These are phyloP conservation scores for Oligia strigilis DNA, from an alignment of 2,888 invertebrate species.

Conservation along the genomic window DNA sequence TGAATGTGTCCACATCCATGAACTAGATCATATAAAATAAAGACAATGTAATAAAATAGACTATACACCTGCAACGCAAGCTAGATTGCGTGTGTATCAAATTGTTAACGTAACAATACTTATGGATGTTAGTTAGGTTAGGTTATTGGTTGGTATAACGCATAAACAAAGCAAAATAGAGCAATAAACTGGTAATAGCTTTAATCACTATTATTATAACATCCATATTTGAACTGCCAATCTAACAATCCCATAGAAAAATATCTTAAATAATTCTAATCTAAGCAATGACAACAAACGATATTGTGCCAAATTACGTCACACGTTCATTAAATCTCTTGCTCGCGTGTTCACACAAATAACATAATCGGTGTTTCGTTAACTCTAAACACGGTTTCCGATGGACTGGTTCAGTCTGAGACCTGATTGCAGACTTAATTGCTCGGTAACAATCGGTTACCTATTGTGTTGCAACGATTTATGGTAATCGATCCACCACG, in stretches of 20 bases:
- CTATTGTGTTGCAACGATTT: conserved; percentile 41
- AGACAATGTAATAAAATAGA: conserved; percentile 7
- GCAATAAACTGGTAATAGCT: not conserved
- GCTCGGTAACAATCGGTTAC: conserved; percentile 61
- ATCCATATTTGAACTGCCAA: not conserved
- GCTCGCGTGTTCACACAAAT: conserved; percentile 54
- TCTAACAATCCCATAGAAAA: not conserved
- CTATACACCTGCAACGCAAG: conserved; percentile 5
- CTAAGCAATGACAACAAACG: conserved; percentile 15
- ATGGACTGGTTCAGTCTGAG: conserved; percentile 56
- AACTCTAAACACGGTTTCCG: conserved; percentile 63
- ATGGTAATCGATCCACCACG: conserved; percentile 53
- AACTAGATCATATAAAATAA: conserved; percentile 28
- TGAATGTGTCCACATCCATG: conserved; percentile 5
- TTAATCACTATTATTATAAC: not conserved
- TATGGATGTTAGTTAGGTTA: not conserved
- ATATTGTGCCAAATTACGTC: conserved; percentile 46
- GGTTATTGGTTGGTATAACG: not conserved
- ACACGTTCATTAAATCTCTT: conserved; percentile 45
- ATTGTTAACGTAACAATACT: conserved; percentile 30
- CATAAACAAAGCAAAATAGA: not conserved
- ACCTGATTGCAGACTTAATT: conserved; percentile 61
- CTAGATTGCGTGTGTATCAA: conserved; percentile 30
- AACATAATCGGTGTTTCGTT: conserved; percentile 61
- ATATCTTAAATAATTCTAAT: not conserved